Evolutionary conservation across 2,888 invertebrate species (phyloP), one percentile per base, ranked within the genome.

Genomic region (Amaurobius ferox): DNA sequence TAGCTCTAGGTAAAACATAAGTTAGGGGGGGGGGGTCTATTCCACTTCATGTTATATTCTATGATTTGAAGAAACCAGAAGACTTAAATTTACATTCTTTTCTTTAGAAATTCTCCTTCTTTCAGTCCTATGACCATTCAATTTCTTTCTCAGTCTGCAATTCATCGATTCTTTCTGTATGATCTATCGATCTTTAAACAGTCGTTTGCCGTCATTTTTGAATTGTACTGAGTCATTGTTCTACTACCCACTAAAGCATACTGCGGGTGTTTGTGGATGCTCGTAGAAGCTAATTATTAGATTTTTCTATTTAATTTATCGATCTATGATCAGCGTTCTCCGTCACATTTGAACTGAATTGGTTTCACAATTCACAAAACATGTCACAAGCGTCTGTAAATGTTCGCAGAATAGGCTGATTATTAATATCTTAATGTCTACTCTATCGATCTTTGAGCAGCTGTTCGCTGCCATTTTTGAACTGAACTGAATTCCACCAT

Each of bases 391-490:
- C n/a, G n/a, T n/a, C n/a, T n/a, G n/a, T n/a, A n/a, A 23, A 55
- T 55, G 55, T 23, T 23, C 55, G 23, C 23, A 1, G 55, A 55
- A 23, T 2, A 55, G 55, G 55, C 55, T 23, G 55, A 55, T 55
- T 55, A 55, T 55, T 55, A 23, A 55, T n/a, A n/a, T n/a, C 28
- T 61, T n/a, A n/a, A n/a, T 28, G 61, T 71, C 71, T 40, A 29
- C 62, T 78, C 48, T 55, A 78, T 78, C 78, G 78, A 78, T 78
- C 78, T 61, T 32, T 1, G 16, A 28, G 55, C 78, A 77, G 77
- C 67, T n/a, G 77, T 77, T 70, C 48, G 19, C 61, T 78, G 78
- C 70, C 78, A 78, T 19, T 78, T 78, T 78, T 48, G 78, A 78
- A 39, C 78, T 67, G 23, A 23, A 23, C 55, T 55, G 23, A 16